Conservation (phyloP, 1,140 invertebrate genomes). For the Monochamus saltuarius region DNA sequence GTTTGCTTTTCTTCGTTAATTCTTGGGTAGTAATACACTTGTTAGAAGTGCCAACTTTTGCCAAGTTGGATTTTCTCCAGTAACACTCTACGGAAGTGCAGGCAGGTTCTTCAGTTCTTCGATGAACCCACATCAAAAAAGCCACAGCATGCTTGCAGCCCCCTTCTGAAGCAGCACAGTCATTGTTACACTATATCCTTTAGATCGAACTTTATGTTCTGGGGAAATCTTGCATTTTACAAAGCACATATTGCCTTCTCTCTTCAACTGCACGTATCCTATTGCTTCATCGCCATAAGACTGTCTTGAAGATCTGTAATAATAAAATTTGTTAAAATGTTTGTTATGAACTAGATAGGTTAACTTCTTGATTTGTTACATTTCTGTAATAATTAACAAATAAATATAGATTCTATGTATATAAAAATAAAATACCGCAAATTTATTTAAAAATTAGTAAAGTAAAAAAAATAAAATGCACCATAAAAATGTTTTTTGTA, state of each 20-base stretch:
- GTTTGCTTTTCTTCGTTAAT: no score
- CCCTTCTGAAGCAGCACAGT: constrained; percentile 34
- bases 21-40: background rate
- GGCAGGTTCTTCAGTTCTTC: constrained; percentile 38
- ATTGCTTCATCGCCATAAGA: constrained; percentile 34
- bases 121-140: constrained; percentile 42
- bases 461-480: no score
- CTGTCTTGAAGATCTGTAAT: constrained; percentile 1
- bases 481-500: no score
- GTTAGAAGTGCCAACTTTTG: constrained; percentile 1
- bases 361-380: no score
- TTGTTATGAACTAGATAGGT: no score
- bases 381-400: no score
- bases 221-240: constrained; percentile 35
- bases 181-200: no score
- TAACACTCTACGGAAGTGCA: constrained; percentile 39
- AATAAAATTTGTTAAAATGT: background rate
- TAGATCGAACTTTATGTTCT: constrained; percentile 44
- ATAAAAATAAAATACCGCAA: no score
- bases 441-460: no score
- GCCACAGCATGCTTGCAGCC: constrained; percentile 40
- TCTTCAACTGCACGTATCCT: constrained; percentile 37
- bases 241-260: constrained; percentile 32
- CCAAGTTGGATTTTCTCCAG: constrained; percentile 43
- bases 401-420: no score